Base-by-base conservation (phyloP, 2,888 invertebrate species). In the Chironomus riparius region DNA sequence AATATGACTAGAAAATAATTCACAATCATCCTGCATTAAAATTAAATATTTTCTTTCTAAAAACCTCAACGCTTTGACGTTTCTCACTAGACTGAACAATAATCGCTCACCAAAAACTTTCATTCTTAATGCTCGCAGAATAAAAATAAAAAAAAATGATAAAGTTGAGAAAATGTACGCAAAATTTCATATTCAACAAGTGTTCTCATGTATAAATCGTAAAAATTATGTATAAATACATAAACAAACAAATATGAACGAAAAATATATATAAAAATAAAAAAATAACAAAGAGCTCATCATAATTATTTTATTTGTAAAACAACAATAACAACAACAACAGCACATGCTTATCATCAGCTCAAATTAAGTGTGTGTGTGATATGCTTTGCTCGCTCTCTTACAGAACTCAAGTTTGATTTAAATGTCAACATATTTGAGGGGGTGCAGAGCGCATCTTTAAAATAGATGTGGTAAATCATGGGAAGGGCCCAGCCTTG, bases 341-440 rank as follows among this genome's bases (percentile, higher is more conserved):
- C 68, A 68, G n/a, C 68, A 68, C 68, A 68, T 68, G 68, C 68
- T 68, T 68, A 68, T 68, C 68, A 68, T 24, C 4, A 65, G 4
- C 12, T 13, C 65, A 65, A 18, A 24, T 22, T 13, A n/a, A n/a
- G n/a, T 38, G 10, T 38, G 38, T 28, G 24, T 28, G 24, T 65
- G 22, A 28, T 28, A 24, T 28, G 38, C 24, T 28, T 28, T n/a
- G 28, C 38, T 68, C 68, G 24, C 68, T 21, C 65, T 22, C 56
- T 62, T 21, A 21, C 62, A 62, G 15, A 62, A 6, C n/a, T 56
- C n/a, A 62, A 62, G 15, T 62, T 21, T 2, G n/a, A 56, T 5
- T 38, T 38, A n/a, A 56, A 56, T 56, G 62, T 62, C 21, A 12
- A 15, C 62, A 62, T 21, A 18, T 38, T 7, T 38, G 2, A 6